phyloP scores from a whole-genome alignment of 2,888 invertebrate genomes.

The Teleiodes luculella region DNA sequence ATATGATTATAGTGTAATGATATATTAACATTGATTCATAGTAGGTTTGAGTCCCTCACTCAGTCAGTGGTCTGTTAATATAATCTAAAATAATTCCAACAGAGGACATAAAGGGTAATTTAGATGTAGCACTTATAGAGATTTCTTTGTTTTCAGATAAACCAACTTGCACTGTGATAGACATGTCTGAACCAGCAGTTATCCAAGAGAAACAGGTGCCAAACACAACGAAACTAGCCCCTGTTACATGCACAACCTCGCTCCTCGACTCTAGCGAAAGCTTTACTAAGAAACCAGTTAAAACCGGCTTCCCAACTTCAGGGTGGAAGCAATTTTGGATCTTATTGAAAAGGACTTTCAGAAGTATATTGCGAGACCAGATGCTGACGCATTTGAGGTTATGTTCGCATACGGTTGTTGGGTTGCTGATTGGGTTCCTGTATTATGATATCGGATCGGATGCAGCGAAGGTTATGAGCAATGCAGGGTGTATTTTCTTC shows the following conservation, averaged over 20 bases:
- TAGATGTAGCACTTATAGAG: no score
- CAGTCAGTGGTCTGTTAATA: no score
- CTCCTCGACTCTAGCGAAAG: constrained; percentile 85
- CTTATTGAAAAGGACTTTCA: constrained; percentile 89
- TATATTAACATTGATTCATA: no score
- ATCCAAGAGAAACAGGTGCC: constrained; percentile 59
- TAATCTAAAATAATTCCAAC: no score
- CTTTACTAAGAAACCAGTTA: constrained; percentile 81
- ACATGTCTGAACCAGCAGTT: constrained; percentile 68
- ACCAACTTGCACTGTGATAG: constrained; percentile 73
- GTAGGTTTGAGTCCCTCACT: no score
- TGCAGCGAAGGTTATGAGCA: constrained; percentile 95
- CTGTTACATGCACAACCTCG: constrained; percentile 84
- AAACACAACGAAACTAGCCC: constrained; percentile 60
- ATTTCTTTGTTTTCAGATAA: constrained; percentile 58
- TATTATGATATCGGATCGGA: constrained; percentile 96
- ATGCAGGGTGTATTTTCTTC: constrained; percentile 97
- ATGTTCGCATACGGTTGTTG: constrained; percentile 91
- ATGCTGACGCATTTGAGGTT: constrained; percentile 93
- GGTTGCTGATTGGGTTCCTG: constrained; percentile 93
- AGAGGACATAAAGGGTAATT: no score
- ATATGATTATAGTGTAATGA: no score
- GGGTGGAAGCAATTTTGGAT: constrained; percentile 92
- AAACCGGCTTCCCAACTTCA: constrained; percentile 88
- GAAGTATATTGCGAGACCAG: constrained; percentile 90